Conservation (phyloP, 1,140 invertebrate species). For the Cotesia chilonis region DNA sequence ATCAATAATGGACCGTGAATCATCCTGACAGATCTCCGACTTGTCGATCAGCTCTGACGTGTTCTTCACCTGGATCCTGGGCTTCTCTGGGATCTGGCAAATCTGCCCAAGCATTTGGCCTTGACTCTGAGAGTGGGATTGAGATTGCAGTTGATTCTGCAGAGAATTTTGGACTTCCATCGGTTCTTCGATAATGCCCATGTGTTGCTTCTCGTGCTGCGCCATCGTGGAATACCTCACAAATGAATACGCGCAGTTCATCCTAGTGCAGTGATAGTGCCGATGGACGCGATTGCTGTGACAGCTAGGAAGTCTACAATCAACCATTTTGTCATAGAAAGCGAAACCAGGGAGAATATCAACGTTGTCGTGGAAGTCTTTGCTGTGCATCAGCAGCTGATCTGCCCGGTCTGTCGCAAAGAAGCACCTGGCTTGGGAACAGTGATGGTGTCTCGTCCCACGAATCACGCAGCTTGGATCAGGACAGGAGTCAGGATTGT, state of each 20-base stretch:
- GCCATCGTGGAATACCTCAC: conserved; percentile 78
- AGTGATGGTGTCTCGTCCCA: conserved; percentile 75
- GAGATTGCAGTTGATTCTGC: conserved; percentile 40
- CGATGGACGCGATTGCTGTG: conserved; percentile 76
- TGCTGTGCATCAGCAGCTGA: conserved; percentile 76
- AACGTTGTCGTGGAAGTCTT: conserved; percentile 85
- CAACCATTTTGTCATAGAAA: conserved; percentile 81
- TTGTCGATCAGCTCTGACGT: conserved; percentile 62
- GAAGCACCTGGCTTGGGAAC: conserved; percentile 74
- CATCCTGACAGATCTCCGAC: conserved; percentile 48
- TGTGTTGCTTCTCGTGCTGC: conserved; percentile 75
- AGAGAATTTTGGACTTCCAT: conserved; percentile 42
- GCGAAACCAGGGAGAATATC: conserved; percentile 84
- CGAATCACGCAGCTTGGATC: conserved; percentile 71
- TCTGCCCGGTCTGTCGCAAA: conserved; percentile 76
- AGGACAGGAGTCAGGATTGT: conserved; percentile 70
- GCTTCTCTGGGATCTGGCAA: conserved; percentile 43
- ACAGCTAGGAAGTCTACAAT: conserved; percentile 77
- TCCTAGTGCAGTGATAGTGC: conserved; percentile 81
- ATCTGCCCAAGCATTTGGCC: conserved; percentile 36
- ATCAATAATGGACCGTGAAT: conserved; percentile 51
- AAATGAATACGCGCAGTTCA: conserved; percentile 80
- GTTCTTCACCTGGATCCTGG: conserved; percentile 65
- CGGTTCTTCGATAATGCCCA: conserved; percentile 34
- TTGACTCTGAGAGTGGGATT: conserved; percentile 4